Evolutionary conservation across 2,888 invertebrate species (phyloP), one percentile per base, ranked within the genome.

Genomic region (Lochmaea capreae): DNA sequence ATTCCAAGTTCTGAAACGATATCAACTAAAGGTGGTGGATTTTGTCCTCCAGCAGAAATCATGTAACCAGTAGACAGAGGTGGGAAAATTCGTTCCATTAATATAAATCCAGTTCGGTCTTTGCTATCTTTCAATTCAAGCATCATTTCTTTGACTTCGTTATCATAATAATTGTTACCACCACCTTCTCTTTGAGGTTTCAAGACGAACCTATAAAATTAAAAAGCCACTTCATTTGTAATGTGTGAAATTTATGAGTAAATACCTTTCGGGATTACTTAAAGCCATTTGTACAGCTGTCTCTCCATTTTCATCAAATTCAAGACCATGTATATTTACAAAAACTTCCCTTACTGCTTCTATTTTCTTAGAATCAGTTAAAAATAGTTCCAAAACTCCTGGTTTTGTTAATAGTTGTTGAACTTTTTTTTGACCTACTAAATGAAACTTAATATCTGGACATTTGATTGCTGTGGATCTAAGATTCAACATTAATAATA

Each of bases 151-250:
- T 90, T 90, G 67, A 98, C 92, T 54, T 97, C 94, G 0, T 90
- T 88, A 0, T 95, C 97, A 87, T 97, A 98, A 65, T 96, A 87
- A 85, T 98, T 98, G 87, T 98, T 95, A 69, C 98, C 99, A 80
- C 99, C 99, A 18, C 99, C 99, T 88, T 99, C 99, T 62, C 98
- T 90, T 87, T 99, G 98, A 0, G 99, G 98, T 87, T 99, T 99
- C 77, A 99, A 87, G 0, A 99, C 98, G 89, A 91, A 99, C 76
- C 93, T 92, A 78, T 46, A 79, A 77, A 52, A 8, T 58, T 14
- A 33, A 49, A 65, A 61, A 2, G 2, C 10, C 12, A 46, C 4
- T 46, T 11, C 1, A 49, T 39, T 6, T n/a, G 14, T 49, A n/a
- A n/a, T 1, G 14, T 12, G 10, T 18, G 33, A 65, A 52, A 57